Conservation (phyloP, 2,113 vertebrate genomes). For the Vidua macroura region DNA sequence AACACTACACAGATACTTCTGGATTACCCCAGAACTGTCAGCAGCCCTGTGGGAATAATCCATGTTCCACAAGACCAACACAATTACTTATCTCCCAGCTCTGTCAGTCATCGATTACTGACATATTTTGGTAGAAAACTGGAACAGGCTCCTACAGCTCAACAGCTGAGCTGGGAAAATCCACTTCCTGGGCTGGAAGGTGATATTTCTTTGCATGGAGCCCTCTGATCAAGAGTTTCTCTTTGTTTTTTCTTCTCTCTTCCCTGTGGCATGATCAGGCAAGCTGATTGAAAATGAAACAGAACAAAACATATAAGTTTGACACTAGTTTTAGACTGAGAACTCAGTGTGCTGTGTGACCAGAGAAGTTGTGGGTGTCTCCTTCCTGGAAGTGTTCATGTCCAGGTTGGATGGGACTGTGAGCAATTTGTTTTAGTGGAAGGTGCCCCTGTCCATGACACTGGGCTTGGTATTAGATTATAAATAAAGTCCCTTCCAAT, state of each 20-base stretch:
- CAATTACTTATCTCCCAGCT: not conserved
- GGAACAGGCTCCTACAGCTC: not conserved
- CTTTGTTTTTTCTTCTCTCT: not conserved
- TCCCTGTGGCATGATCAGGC: not conserved
- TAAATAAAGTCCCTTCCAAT: not conserved
- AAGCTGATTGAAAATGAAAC: not conserved
- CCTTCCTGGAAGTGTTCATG: not conserved
- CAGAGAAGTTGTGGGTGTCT: no score
- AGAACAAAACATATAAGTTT: not conserved
- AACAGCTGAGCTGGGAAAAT: not conserved
- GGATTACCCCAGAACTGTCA: not conserved
- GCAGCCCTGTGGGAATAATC: not conserved
- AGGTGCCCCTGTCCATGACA: not conserved
- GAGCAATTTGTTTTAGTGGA: not conserved
- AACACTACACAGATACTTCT: not conserved
- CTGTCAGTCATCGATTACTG: not conserved
- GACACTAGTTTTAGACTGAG: not conserved
- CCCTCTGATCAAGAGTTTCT: not conserved
- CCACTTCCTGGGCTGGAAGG: not conserved
- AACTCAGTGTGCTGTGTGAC: not conserved
- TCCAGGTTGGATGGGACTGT: not conserved
- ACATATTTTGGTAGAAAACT: not conserved
- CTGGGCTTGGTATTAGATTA: not conserved
- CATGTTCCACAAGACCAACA: not conserved
- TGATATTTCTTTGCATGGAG: not conserved